A percentile compares a stretch with the other conserved stretches of the same genome.
Conservation (phyloP, 1,140 invertebrate genomes). For the Lineus longissimus region DNA sequence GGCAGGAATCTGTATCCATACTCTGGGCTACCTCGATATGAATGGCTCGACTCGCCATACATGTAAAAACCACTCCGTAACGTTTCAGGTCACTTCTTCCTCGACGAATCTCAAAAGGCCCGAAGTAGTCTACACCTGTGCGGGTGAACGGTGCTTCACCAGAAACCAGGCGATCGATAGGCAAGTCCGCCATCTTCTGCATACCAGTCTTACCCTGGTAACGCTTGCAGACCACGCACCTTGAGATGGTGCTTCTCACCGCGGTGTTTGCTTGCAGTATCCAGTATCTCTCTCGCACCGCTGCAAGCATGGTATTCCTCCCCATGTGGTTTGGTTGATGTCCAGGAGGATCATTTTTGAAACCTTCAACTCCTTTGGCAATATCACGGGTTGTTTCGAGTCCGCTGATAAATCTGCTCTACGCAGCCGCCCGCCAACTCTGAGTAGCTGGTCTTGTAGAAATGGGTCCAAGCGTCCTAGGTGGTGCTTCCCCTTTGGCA, state of each 20-base stretch:
- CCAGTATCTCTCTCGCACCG: background rate
- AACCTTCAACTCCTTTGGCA: background rate
- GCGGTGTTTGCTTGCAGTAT: background rate
- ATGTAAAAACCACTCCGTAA: background rate
- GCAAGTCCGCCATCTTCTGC: constrained; percentile 5
- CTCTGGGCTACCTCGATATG: background rate
- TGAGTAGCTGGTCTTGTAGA: background rate
- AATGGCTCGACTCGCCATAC: background rate
- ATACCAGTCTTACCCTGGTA: background rate
- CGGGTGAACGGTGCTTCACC: background rate
- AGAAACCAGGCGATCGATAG: background rate
- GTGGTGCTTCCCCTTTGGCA: background rate
- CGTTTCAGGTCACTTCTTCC: background rate
- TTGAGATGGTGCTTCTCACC: background rate
- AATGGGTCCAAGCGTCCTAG: background rate
- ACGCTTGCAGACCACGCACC: background rate
- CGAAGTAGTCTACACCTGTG: background rate
- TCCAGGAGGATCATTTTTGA: background rate
- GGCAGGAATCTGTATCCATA: background rate
- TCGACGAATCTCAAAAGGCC: background rate
- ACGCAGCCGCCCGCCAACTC: background rate
- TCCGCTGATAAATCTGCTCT: background rate
- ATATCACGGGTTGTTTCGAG: background rate
- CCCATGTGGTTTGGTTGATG: background rate
- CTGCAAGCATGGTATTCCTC: background rate